phyloP scores from a whole-genome alignment of 2,797 vertebrate genomes.

The Channa striata region DNA sequence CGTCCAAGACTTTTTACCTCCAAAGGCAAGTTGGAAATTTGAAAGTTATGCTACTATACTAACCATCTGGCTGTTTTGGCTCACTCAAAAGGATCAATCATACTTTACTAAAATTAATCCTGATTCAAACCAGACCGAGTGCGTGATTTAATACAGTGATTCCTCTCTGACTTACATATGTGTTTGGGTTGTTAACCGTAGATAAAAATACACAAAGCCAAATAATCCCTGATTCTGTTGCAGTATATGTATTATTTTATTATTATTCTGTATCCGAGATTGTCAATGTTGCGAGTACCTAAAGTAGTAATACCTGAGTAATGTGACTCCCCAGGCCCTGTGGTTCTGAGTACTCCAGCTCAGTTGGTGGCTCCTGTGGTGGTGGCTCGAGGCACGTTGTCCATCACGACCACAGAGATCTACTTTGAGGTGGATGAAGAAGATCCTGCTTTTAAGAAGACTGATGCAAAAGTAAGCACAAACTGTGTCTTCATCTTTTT shows the following conservation, averaged over 20 bases:
- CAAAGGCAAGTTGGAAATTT: slow-evolving; percentile 91
- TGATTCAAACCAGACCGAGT: slow-evolving; percentile 23
- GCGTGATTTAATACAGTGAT: slow-evolving; percentile 1
- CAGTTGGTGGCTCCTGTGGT: slow-evolving; percentile 97
- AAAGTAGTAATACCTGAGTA: not conserved
- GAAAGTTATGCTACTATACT: slow-evolving; percentile 73
- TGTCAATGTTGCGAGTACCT: not conserved
- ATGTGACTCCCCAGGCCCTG: slow-evolving; percentile 85
- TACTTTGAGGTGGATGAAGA: slow-evolving; percentile 99
- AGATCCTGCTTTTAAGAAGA: slow-evolving; percentile 93
- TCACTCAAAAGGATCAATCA: slow-evolving; percentile 19
- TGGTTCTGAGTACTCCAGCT: slow-evolving; percentile 96
- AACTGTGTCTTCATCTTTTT: not conserved
- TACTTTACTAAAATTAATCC: slow-evolving; percentile 38
- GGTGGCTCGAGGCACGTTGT: slow-evolving; percentile 96
- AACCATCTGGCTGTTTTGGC: slow-evolving; percentile 54
- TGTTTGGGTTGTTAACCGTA: not conserved
- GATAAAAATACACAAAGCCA: slow-evolving; percentile 17
- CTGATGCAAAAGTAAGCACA: slow-evolving; percentile 90
- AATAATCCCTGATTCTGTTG: slow-evolving; percentile 17
- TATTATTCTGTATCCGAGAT: not conserved
- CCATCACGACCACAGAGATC: slow-evolving; percentile 98
- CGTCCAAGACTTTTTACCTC: slow-evolving; percentile 92
- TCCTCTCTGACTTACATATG: slow-evolving; percentile 2
- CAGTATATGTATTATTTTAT: not conserved